Evolutionary conservation across 2,888 invertebrate genomes (phyloP).

Genomic region (Tipula lateralis): DNA sequence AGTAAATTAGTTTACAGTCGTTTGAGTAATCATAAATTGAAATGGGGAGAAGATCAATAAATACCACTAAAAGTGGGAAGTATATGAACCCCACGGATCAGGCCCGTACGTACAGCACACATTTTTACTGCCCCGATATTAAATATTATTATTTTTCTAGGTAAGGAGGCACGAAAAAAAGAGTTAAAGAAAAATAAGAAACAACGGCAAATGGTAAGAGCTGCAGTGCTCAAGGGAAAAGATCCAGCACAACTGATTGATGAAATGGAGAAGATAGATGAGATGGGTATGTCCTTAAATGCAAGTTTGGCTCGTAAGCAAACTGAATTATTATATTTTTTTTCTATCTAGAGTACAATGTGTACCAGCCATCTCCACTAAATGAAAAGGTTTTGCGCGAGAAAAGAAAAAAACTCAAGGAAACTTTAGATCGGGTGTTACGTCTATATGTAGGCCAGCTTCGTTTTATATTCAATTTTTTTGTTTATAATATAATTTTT

Average conservation of each 20-base stretch:
- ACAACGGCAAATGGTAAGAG: constrained; percentile 91
- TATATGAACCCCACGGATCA: constrained; percentile 99
- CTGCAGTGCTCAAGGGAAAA: constrained; percentile 95
- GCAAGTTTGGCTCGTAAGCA: background rate
- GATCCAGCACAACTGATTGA: constrained; percentile 92
- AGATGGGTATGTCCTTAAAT: constrained; percentile 76
- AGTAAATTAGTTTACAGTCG: background rate
- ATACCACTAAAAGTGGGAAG: constrained; percentile 99
- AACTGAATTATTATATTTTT: background rate
- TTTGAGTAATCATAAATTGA: constrained; percentile 41
- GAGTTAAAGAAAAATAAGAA: constrained; percentile 98
- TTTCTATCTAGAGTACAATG: constrained; percentile 86
- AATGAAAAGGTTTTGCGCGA: constrained; percentile 96
- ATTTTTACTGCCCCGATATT: background rate
- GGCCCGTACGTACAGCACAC: constrained; percentile 71
- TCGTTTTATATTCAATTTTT: constrained; percentile 31
- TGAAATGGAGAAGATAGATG: constrained; percentile 96
- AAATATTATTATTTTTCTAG: too few species aligned
- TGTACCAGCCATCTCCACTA: constrained; percentile 86
- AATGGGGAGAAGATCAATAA: constrained; percentile 95
- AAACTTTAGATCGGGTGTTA: constrained; percentile 90
- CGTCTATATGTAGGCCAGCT: constrained; percentile 85
- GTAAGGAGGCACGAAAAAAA: constrained; percentile 95
- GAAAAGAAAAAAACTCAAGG: constrained; percentile 90
- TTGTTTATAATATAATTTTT: background rate